These are phyloP conservation scores for Lamellibrachia columna DNA, from an alignment of 2,888 invertebrate species.

Conservation along the genomic window DNA sequence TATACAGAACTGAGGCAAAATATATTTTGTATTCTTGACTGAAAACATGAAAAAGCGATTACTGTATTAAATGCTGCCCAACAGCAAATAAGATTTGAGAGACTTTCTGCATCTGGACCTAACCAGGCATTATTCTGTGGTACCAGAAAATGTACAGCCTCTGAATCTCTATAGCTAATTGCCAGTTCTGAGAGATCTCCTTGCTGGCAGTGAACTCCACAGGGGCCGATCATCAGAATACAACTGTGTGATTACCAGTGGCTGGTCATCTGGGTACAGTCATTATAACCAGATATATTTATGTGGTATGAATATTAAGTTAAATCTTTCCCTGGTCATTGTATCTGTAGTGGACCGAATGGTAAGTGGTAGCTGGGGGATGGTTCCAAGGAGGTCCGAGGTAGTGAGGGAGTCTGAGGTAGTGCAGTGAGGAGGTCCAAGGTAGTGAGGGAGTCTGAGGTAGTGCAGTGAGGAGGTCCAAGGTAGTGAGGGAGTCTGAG, in stretches of 20 bases:
- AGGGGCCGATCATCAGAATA: background rate
- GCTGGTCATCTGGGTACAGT: background rate
- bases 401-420: too few relatives aligned
- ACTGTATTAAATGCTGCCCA: background rate
- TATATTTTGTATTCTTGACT: background rate
- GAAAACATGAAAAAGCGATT: background rate
- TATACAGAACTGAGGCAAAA: background rate
- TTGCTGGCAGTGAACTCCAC: background rate
- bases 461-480: too few relatives aligned
- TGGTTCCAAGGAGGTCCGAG: too few relatives aligned
- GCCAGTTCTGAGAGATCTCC: background rate
- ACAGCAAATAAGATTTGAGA: too few relatives aligned
- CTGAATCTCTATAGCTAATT: background rate
- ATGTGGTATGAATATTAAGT: background rate
- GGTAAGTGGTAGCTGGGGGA: too few relatives aligned
- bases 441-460: too few relatives aligned
- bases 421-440: too few relatives aligned
- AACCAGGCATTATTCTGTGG: background rate
- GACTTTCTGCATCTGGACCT: too few relatives aligned
- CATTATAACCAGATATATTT: background rate
- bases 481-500: too few relatives aligned
- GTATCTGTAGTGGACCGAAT: background rate
- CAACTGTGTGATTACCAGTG: background rate
- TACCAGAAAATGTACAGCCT: background rate
- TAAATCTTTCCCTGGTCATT: background rate